Conservation (phyloP, 2,797 vertebrate species). For the Myotis pilosus region DNA sequence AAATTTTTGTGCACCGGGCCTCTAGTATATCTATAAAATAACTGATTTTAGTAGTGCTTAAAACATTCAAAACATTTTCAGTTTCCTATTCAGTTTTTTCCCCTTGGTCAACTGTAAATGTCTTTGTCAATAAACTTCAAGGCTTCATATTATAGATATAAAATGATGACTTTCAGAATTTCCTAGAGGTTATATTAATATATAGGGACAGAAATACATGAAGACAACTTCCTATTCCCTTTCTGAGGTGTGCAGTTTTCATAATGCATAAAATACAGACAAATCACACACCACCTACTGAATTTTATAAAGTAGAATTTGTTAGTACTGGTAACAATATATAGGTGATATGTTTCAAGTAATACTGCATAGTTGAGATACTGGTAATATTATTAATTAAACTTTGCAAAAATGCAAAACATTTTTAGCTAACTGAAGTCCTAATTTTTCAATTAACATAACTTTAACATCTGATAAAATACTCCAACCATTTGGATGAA, state of each 20-base stretch:
- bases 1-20: too few species aligned
- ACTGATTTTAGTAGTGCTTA: too few species aligned
- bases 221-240: not conserved
- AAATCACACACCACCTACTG: not conserved
- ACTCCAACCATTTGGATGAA: not conserved
- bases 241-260: not conserved
- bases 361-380: not conserved
- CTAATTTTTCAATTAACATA: not conserved
- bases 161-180: not conserved
- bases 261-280: not conserved
- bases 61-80: not conserved
- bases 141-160: not conserved
- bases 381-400: not conserved
- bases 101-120: not conserved
- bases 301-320: constrained; percentile 7
- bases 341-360: not conserved
- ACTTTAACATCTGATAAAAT: constrained; percentile 42
- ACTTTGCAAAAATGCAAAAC: not conserved
- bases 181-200: not conserved
- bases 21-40: too few species aligned
- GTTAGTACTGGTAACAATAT: not conserved
- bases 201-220: not conserved
- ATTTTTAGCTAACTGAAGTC: not conserved
- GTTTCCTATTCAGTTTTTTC: not conserved
- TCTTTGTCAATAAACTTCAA: not conserved